Evolutionary conservation across 2,113 vertebrate species (phyloP).

Genomic region (crab-eating macaque (Macaca fascicularis)): DNA sequence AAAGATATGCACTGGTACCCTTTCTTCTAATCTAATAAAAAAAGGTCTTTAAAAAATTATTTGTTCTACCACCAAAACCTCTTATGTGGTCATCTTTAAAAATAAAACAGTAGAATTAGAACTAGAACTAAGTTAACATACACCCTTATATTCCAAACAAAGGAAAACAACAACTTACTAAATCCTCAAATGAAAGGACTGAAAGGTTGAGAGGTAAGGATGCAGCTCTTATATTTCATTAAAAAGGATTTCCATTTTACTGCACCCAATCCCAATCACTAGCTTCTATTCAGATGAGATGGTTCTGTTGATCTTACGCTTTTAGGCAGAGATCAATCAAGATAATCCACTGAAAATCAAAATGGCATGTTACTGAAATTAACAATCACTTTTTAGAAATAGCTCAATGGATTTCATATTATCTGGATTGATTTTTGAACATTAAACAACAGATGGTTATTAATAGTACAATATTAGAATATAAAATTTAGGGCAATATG

Average conservation of each 20-base stretch:
- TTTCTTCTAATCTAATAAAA: constrained; percentile 74
- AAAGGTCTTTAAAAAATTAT: constrained; percentile 49
- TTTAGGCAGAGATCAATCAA: constrained; percentile 61
- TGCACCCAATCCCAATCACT: not conserved
- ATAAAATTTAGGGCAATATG: constrained; percentile 62
- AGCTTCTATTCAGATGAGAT: not conserved
- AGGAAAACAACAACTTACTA: not conserved
- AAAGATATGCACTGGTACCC: constrained; percentile 80
- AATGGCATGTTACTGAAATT: constrained; percentile 56
- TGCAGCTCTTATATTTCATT: not conserved
- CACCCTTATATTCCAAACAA: not conserved
- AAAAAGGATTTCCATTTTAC: constrained; percentile 56
- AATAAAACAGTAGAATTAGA: constrained; percentile 25
- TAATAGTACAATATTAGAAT: constrained; percentile 64
- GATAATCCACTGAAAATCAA: constrained; percentile 52
- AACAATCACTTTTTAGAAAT: constrained; percentile 67
- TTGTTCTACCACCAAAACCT: constrained; percentile 38
- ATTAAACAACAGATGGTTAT: constrained; percentile 73
- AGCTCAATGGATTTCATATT: constrained; percentile 31
- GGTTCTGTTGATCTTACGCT: constrained; percentile 45
- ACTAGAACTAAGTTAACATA: constrained; percentile 20
- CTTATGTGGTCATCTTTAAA: constrained; percentile 18
- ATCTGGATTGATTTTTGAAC: constrained; percentile 68
- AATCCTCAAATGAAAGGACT: not conserved
- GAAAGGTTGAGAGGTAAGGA: constrained; percentile 38